These are phyloP conservation scores for Dromaius novaehollandiae DNA, from an alignment of 2,113 vertebrate species.

Conservation along the genomic window DNA sequence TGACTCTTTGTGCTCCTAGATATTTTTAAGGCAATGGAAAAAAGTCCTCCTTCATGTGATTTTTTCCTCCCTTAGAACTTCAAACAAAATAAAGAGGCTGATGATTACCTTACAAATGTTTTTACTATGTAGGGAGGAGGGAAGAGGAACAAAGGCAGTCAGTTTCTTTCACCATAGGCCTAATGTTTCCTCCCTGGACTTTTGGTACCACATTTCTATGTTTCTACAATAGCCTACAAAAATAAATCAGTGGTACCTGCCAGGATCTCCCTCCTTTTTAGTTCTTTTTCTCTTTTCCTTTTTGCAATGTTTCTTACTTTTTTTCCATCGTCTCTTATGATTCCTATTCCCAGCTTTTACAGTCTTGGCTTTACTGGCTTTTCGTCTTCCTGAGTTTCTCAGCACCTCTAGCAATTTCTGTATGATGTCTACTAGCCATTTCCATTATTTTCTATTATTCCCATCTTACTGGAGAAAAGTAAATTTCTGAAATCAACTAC, in stretches of 20 bases:
- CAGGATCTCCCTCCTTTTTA: background rate
- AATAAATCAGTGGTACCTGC: background rate
- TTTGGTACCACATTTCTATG: background rate
- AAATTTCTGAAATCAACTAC: background rate
- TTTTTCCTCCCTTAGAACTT: background rate
- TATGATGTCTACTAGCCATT: background rate
- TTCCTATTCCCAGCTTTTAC: background rate
- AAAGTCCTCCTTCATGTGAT: background rate
- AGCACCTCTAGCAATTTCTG: background rate
- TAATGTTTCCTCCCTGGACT: background rate
- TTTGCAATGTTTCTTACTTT: background rate
- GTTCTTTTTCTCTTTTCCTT: background rate
- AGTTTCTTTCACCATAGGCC: background rate
- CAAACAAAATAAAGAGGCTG: background rate
- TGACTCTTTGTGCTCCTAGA: background rate
- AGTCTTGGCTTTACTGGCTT: fast-evolving
- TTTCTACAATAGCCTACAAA: background rate
- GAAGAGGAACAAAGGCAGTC: background rate
- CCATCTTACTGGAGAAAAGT: background rate
- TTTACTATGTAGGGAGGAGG: background rate
- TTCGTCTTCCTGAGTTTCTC: background rate
- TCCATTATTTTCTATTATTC: background rate
- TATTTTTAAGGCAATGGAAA: background rate
- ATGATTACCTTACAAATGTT: background rate
- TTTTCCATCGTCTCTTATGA: background rate